phyloP scores from a whole-genome alignment of 1,140 invertebrate species.

The Drosophila carrolli region DNA sequence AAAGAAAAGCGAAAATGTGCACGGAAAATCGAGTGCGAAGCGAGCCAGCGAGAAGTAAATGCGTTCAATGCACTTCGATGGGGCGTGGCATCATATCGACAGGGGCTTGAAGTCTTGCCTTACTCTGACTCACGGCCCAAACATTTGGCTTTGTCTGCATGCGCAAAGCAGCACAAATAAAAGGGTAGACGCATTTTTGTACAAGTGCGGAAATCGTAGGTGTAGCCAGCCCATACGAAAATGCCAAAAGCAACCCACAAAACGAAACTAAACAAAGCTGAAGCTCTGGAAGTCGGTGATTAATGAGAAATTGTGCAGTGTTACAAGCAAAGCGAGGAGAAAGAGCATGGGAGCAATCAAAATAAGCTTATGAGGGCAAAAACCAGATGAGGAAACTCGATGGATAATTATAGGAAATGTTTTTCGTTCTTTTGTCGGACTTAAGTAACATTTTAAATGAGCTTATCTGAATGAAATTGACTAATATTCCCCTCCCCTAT shows the following conservation, averaged over 20 bases:
- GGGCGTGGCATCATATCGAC: constrained; percentile 48
- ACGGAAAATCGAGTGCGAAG: constrained; percentile 50
- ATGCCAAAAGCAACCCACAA: constrained; percentile 36
- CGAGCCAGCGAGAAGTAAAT: constrained; percentile 44
- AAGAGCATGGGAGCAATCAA: neutral
- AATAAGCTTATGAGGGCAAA: neutral
- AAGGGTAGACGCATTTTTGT: constrained; percentile 41
- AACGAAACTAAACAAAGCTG: constrained; percentile 5
- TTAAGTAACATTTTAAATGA: too few relatives aligned
- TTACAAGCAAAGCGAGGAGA: constrained; percentile 1
- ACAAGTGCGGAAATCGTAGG: constrained; percentile 68
- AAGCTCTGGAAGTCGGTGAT: constrained; percentile 11
- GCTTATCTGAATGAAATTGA: too few relatives aligned
- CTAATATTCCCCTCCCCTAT: too few relatives aligned
- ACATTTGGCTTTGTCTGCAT: constrained; percentile 36
- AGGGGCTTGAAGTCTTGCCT: constrained; percentile 40
- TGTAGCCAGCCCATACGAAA: constrained; percentile 55
- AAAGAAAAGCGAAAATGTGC: constrained; percentile 71
- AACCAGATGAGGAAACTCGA: constrained; percentile 7
- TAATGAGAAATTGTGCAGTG: constrained; percentile 29
- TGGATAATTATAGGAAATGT: neutral
- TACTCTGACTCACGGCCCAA: constrained; percentile 49
- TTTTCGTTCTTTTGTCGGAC: neutral
- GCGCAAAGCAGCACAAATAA: constrained; percentile 12
- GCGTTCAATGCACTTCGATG: constrained; percentile 71